A percentile compares a stretch with the other conserved stretches of the same genome.
Conservation (phyloP, 2,888 invertebrate species). For the Pachymerium ferrugineum region DNA sequence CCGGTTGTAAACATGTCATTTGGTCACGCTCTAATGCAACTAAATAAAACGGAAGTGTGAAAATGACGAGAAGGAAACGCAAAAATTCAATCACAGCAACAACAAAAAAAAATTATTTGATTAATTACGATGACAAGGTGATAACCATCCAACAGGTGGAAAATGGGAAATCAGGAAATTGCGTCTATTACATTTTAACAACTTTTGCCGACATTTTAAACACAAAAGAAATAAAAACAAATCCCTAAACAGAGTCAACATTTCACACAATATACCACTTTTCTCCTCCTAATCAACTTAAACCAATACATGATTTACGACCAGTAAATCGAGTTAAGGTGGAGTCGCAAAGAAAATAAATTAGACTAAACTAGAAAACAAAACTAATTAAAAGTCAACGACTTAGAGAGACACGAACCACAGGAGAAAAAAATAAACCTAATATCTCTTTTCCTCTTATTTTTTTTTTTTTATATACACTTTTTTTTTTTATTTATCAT, state of each 20-base stretch:
- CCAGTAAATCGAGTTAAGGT: too few species aligned
- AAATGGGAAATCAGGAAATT: conserved; percentile 1
- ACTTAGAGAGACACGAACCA: not conserved
- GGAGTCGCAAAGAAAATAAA: too few species aligned
- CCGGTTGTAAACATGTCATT: too few species aligned
- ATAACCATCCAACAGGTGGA: conserved; percentile 15
- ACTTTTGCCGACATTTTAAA: not conserved
- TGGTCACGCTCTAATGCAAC: too few species aligned
- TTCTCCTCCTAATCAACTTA: too few species aligned
- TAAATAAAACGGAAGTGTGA: conserved; percentile 12
- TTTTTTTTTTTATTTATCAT: conserved; percentile 12
- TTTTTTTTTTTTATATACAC: not conserved
- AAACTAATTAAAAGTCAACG: too few species aligned
- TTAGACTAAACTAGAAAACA: too few species aligned
- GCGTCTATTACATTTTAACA: not conserved
- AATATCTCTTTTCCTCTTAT: not conserved
- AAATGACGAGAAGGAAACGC: not conserved
- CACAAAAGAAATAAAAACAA: not conserved
- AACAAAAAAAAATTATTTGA: too few species aligned
- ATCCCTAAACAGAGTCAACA: too few species aligned
- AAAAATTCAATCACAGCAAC: conserved; percentile 8
- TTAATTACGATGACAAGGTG: conserved; percentile 15
- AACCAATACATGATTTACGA: too few species aligned
- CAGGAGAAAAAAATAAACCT: not conserved
- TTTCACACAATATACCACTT: too few species aligned